A percentile compares a stretch with the other conserved stretches of the same genome.
phyloP scores from a whole-genome alignment of 2,797 vertebrate genomes.

The Myotis findleyi region DNA sequence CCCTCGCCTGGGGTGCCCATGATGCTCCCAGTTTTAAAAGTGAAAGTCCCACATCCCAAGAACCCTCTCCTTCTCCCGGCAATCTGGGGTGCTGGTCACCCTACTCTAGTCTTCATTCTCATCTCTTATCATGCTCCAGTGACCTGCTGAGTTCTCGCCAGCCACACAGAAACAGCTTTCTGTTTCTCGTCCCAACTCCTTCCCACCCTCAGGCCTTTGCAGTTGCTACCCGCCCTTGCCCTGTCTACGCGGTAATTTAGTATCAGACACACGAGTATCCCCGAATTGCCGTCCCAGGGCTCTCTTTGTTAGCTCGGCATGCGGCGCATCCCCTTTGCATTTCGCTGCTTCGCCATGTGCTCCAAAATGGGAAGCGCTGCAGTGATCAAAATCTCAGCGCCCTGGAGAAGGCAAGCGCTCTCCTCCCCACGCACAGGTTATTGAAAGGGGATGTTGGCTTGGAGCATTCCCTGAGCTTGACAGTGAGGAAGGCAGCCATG shows the following conservation, averaged over 20 bases:
- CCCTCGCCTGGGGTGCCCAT: neutral
- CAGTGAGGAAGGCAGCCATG: neutral
- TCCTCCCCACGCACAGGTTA: constrained; percentile 50
- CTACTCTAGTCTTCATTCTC: neutral
- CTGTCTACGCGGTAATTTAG: neutral
- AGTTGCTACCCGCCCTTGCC: neutral
- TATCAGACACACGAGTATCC: fast-evolving
- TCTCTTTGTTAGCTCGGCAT: neutral
- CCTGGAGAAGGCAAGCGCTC: neutral
- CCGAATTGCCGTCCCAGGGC: fast-evolving
- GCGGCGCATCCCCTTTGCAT: neutral
- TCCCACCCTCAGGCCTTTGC: neutral
- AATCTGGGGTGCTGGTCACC: neutral
- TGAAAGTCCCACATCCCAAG: neutral
- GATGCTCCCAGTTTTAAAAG: neutral
- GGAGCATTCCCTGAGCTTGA: neutral
- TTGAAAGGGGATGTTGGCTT: neutral
- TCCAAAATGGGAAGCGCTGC: neutral
- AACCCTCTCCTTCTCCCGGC: fast-evolving
- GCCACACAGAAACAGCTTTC: neutral
- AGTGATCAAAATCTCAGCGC: neutral
- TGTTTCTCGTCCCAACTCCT: neutral
- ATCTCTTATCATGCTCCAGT: neutral
- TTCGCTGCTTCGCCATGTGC: neutral
- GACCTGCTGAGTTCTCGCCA: neutral